These are phyloP conservation scores for Papilio polytes DNA, from an alignment of 1,140 invertebrate species.

Conservation along the genomic window DNA sequence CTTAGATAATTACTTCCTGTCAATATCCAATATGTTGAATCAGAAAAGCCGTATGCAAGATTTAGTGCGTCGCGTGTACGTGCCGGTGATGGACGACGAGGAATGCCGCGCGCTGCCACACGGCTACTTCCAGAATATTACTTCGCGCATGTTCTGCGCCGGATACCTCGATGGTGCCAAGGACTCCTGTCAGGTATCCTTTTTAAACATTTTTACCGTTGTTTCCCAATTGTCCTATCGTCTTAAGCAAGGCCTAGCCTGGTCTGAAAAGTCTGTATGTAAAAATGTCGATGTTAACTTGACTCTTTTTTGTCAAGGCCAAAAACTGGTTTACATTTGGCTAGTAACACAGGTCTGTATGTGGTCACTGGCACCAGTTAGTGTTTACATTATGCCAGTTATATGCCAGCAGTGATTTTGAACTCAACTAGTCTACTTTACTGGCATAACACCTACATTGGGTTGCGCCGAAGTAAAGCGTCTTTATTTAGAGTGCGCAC, in stretches of 20 bases:
- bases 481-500: too few relatives aligned
- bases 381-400: too few relatives aligned
- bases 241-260: not conserved
- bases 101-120: constrained; percentile 55
- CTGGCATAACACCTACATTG: too few relatives aligned
- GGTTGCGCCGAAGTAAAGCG: too few relatives aligned
- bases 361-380: too few relatives aligned
- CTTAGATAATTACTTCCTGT: not conserved
- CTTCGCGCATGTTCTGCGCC: constrained; percentile 86
- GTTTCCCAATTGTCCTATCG: not conserved
- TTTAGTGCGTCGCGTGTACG: constrained; percentile 55
- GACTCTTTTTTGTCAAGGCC: too few relatives aligned
- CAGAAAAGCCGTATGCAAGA: constrained; percentile 68
- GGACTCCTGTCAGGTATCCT: constrained; percentile 85
- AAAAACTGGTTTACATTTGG: too few relatives aligned
- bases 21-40: not conserved
- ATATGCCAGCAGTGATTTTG: too few relatives aligned
- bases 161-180: constrained; percentile 84
- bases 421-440: too few relatives aligned
- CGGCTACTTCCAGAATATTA: constrained; percentile 67
- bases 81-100: constrained; percentile 50
- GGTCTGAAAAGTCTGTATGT: too few relatives aligned
- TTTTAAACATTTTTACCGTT: not conserved
- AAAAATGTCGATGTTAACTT: too few relatives aligned
- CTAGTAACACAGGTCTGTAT: too few relatives aligned